phyloP scores from a whole-genome alignment of 2,113 vertebrate species.

The Gobius niger region DNA sequence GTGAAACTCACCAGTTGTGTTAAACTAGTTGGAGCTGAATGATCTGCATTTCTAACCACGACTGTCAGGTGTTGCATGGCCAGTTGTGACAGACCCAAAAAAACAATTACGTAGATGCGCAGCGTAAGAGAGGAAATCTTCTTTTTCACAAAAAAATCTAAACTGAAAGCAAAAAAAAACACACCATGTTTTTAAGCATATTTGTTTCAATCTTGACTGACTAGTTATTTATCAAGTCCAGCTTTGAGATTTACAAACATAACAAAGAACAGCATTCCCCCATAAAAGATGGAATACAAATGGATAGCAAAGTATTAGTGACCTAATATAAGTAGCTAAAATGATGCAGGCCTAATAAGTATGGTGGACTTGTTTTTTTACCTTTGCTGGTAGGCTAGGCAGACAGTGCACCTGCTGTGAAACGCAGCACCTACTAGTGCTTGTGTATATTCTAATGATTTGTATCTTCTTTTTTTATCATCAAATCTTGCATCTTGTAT shows the following conservation, averaged over 20 bases:
- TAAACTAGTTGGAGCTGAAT: background rate
- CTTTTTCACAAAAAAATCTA: conserved; percentile 23
- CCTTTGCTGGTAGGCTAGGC: too few relatives aligned
- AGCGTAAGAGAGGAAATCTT: background rate
- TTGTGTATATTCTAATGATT: too few relatives aligned
- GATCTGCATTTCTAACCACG: background rate
- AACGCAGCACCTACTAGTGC: too few relatives aligned
- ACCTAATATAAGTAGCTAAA: too few relatives aligned
- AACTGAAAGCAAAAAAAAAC: conserved; percentile 31
- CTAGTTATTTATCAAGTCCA: background rate
- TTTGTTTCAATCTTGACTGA: conserved; percentile 16
- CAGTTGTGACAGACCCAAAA: background rate
- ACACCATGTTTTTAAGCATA: conserved; percentile 30
- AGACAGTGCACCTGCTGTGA: too few relatives aligned
- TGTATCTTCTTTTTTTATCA: too few relatives aligned
- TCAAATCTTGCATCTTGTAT: too few relatives aligned
- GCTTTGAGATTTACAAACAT: background rate
- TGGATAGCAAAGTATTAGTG: too few relatives aligned
- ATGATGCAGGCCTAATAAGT: too few relatives aligned
- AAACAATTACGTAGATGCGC: background rate
- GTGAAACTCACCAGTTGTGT: conserved; percentile 24
- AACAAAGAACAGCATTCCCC: too few relatives aligned
- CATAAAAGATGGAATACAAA: too few relatives aligned
- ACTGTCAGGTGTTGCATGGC: background rate
- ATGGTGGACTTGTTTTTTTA: too few relatives aligned